Base-by-base conservation (phyloP, 2,113 vertebrate species). In the Bubo bubo region DNA sequence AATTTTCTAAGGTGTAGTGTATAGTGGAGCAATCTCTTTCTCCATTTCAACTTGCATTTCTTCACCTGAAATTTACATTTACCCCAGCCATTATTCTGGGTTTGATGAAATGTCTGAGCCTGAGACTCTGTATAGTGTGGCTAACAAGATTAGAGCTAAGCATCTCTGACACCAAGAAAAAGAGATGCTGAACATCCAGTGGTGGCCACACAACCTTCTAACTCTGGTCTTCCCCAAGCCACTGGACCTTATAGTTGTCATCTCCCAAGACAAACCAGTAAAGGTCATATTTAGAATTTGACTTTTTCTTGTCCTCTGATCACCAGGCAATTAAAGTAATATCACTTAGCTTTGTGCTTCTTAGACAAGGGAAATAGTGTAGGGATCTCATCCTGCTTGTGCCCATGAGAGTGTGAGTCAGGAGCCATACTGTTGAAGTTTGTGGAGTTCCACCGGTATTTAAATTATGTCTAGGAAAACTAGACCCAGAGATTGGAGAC, bases 401-500 rank as follows among this genome's bases (percentile, higher is more conserved):
- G 39, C 24, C 39, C 19, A 0, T 49, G 41, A 17, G 34, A 77
- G 9, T 71, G 24, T 58, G 52, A 81, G 50, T 60, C 26, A 56
- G 64, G 28, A 86, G 14, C 10, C 74, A 49, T 32, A 64, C 56
- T 56, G 17, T 7, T 87, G 79, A 85, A 86, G 56, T 32, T 59
- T 89, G 45, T 64, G 30, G 34, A 77, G 72, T 81, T 75, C 64
- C 83, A 96, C 49, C 35, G 74, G 14, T 64, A 84, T 30, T 84
- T 64, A 81, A 93, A 52, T 32, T 43, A 26, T 43, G 60, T 87
- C 37, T 37, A 87, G 68, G 86, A 93, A 97, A 96, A 91, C 56
- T 89, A 91, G 60, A 56, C 79, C 64, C 17, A 89, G 63, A 66
- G 62, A 63, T n/a, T 88, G 85, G 85, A 93, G 90, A 90, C 39